phyloP scores from a whole-genome alignment of 2,888 invertebrate genomes.

The Polyommatus icarus region DNA sequence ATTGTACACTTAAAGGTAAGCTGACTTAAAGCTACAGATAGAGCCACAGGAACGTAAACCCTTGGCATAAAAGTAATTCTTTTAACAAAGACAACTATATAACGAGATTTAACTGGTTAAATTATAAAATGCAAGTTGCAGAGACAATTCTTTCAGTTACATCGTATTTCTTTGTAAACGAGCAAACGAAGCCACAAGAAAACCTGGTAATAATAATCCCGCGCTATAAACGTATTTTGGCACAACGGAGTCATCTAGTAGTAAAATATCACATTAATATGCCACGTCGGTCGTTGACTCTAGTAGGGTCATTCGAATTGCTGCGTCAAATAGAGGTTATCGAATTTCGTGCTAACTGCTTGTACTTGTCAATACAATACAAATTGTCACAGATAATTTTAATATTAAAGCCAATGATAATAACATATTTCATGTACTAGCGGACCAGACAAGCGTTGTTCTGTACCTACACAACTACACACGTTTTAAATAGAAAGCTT shows the following conservation, averaged over 20 bases:
- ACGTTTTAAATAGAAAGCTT: no score
- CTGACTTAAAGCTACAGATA: no score
- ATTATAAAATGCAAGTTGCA: conserved; percentile 5
- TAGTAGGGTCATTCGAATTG: neutral
- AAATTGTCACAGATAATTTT: neutral
- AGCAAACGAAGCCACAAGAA: neutral
- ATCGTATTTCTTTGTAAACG: conserved; percentile 9
- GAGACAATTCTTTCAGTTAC: neutral
- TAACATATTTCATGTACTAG: neutral
- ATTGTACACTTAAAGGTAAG: no score
- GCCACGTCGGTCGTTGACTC: neutral
- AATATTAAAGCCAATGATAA: neutral
- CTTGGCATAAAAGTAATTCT: no score
- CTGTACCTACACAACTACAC: no score
- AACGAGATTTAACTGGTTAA: neutral
- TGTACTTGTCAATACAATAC: neutral
- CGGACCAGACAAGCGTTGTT: neutral
- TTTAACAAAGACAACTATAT: neutral
- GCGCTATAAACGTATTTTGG: no score
- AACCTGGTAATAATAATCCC: neutral
- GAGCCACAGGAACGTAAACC: no score
- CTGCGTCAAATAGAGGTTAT: conserved; percentile 12
- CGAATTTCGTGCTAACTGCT: neutral
- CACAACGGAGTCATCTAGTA: neutral
- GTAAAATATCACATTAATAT: neutral